These are phyloP conservation scores for Centroberyx gerrardi DNA, from an alignment of 2,797 vertebrate genomes.

Conservation along the genomic window DNA sequence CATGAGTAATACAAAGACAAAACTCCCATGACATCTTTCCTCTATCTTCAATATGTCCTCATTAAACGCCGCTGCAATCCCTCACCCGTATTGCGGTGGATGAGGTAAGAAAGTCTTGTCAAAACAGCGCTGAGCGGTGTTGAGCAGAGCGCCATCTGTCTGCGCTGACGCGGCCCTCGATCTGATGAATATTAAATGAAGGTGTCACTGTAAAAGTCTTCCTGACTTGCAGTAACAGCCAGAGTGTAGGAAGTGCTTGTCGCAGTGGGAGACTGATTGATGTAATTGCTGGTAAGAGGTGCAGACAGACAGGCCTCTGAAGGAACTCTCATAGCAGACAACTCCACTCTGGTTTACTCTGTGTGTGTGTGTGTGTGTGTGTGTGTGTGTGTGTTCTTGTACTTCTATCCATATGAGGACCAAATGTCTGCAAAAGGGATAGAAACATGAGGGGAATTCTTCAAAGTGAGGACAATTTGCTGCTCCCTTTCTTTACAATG, in stretches of 20 bases:
- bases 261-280: conserved; percentile 23
- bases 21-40: background rate
- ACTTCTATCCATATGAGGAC: background rate
- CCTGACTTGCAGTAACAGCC: conserved; percentile 1
- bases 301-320: conserved; percentile 16
- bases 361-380: conserved; percentile 22
- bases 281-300: conserved; percentile 26
- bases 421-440: background rate
- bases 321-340: background rate
- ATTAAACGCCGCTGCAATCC: background rate
- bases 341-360: conserved; percentile 5
- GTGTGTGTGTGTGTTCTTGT: conserved; percentile 21
- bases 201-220: conserved; percentile 24
- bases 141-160: conserved; percentile 32
- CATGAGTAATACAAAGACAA: background rate
- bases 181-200: conserved; percentile 46
- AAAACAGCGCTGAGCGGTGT: background rate
- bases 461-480: too few relatives aligned
- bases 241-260: conserved; percentile 15
- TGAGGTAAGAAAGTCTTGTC: background rate
- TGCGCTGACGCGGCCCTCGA: conserved; percentile 4
- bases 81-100: conserved; percentile 13
- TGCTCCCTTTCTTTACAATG: too few relatives aligned
- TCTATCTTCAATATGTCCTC: background rate
- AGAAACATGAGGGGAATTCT: background rate